phyloP scores from a whole-genome alignment of 2,113 vertebrate species.

The Isurus oxyrinchus region DNA sequence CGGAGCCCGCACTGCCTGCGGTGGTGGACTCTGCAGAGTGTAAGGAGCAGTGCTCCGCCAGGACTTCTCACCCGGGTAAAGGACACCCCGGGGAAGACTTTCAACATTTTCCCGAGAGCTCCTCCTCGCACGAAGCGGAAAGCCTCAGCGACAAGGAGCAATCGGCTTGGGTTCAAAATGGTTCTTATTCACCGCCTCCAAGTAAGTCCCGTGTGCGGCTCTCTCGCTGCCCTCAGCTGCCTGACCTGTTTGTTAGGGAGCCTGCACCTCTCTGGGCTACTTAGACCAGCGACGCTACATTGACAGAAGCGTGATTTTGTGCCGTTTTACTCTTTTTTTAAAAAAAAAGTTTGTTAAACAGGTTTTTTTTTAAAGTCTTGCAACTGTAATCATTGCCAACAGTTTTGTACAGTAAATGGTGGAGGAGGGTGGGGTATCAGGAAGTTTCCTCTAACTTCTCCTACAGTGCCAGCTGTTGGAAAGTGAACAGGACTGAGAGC shows the following conservation, averaged over 20 bases:
- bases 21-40: conserved; percentile 42
- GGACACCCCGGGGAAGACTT: conserved; percentile 50
- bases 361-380: background rate
- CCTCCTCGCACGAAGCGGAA: conserved; percentile 47
- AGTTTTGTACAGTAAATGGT: background rate
- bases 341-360: background rate
- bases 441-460: background rate
- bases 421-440: background rate
- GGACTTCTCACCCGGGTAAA: conserved; percentile 48
- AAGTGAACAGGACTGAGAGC: background rate
- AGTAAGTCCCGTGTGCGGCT: conserved; percentile 50
- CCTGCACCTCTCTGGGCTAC: no score
- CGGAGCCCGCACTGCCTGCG: conserved; percentile 43
- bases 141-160: conserved; percentile 51
- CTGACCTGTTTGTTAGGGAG: no score
- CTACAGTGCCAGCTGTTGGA: background rate
- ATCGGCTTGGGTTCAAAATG: conserved; percentile 49
- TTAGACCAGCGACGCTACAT: background rate
- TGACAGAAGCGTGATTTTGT: background rate
- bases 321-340: background rate
- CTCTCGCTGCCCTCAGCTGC: background rate
- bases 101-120: conserved; percentile 48
- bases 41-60: conserved; percentile 44
- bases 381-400: background rate
- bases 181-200: conserved; percentile 52